phyloP scores from a whole-genome alignment of 2,888 invertebrate species.

The Hedychridium roseum region DNA sequence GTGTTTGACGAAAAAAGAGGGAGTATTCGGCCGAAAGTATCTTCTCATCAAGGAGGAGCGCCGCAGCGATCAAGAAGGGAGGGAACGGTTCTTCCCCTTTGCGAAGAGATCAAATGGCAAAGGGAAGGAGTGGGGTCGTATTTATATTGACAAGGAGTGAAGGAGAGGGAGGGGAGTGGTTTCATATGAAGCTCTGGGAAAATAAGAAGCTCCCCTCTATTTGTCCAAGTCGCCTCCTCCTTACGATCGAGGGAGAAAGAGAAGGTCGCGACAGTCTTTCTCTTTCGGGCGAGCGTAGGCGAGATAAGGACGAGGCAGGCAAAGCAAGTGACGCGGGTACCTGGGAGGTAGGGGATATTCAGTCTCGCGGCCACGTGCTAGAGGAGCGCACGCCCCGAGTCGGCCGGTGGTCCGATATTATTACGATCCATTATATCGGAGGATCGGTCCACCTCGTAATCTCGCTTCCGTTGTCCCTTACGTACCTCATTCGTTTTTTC shows the following conservation, averaged over 20 bases:
- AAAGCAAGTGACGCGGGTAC: slow-evolving; percentile 55
- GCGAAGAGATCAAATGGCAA: too few species aligned
- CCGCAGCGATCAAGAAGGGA: too few species aligned
- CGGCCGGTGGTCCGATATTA: slow-evolving; percentile 55
- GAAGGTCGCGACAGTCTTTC: slow-evolving; percentile 46
- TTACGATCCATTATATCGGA: too few species aligned
- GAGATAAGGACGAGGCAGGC: slow-evolving; percentile 56
- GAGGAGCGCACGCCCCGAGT: slow-evolving; percentile 61
- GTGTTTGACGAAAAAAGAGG: too few species aligned
- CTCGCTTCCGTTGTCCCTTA: slow-evolving; percentile 32
- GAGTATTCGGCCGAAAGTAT: too few species aligned
- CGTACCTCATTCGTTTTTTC: slow-evolving; percentile 13
- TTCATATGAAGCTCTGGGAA: neutral
- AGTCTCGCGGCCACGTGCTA: slow-evolving; percentile 63
- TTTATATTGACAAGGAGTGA: neutral
- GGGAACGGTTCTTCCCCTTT: too few species aligned
- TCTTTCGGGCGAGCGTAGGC: slow-evolving; percentile 43
- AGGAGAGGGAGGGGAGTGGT: neutral
- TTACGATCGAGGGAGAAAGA: slow-evolving; percentile 34
- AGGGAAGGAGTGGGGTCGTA: too few species aligned
- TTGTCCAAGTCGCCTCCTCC: too few species aligned
- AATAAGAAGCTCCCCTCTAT: too few species aligned
- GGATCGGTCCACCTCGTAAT: slow-evolving; percentile 40
- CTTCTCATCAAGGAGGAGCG: too few species aligned
- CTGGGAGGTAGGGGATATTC: slow-evolving; percentile 58